Percentiles rank a stretch among this genome's conserved stretches.
phyloP scores from a whole-genome alignment of 2,797 vertebrate genomes.

The Phrynocephalus guinanensis region DNA sequence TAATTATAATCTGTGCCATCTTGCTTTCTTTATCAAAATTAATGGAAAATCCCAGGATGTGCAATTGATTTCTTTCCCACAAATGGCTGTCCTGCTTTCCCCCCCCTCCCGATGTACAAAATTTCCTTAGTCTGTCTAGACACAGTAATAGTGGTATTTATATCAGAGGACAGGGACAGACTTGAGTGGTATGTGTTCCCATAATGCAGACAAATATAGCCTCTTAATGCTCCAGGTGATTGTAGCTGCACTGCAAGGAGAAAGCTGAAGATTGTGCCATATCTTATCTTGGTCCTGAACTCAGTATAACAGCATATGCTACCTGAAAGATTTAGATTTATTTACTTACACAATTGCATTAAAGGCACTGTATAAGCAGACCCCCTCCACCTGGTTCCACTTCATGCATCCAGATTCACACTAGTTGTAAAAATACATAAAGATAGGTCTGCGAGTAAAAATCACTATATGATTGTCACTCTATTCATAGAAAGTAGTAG shows the following conservation, averaged over 20 bases:
- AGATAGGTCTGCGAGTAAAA: too few species aligned
- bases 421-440: too few species aligned
- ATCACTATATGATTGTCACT: too few species aligned
- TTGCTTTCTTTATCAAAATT: slow-evolving; percentile 1
- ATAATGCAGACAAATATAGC: neutral
- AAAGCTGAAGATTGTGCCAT: neutral
- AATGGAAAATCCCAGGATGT: neutral
- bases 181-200: neutral
- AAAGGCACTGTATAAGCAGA: too few species aligned
- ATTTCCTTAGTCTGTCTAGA: slow-evolving; percentile 4
- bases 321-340: too few species aligned
- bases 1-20: slow-evolving; percentile 12
- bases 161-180: neutral
- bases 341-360: too few species aligned
- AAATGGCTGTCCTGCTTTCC: neutral
- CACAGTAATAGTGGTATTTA: neutral
- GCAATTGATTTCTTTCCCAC: neutral
- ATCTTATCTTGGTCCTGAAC: neutral
- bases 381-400: too few species aligned
- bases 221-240: neutral
- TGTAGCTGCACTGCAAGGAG: rapidly evolving
- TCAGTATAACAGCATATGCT: neutral
- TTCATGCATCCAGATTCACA: too few species aligned
- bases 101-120: neutral
- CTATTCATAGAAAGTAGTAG: too few species aligned